phyloP scores from a whole-genome alignment of 2,888 invertebrate species.

The Pachycephus smyrnensis region DNA sequence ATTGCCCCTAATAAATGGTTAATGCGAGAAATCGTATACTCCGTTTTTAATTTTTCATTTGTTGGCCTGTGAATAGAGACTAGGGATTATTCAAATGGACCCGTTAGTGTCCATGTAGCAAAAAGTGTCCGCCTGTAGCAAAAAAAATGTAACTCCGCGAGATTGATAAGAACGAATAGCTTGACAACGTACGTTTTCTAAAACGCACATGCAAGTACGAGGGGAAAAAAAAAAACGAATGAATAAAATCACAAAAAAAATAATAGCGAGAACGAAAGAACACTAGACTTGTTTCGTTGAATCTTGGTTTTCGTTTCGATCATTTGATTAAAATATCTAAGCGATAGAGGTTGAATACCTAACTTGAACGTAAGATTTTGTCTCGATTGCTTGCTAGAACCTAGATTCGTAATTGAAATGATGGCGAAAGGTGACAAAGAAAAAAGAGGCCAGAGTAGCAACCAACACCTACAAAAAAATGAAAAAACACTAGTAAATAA shows the following conservation, averaged over 20 bases:
- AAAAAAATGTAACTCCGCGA: background rate
- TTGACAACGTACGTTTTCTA: constrained; percentile 12
- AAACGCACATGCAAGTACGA: constrained; percentile 14
- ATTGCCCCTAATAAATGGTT: background rate
- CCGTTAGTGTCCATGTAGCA: background rate
- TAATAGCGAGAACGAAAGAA: background rate
- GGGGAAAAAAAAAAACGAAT: background rate
- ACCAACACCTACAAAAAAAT: background rate
- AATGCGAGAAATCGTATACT: background rate
- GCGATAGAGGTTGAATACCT: constrained; percentile 22
- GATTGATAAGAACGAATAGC: background rate
- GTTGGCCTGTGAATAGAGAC: no score
- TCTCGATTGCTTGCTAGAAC: constrained; percentile 41
- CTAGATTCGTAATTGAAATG: constrained; percentile 29
- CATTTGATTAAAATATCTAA: constrained; percentile 29
- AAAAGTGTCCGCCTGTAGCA: background rate
- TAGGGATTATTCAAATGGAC: background rate
- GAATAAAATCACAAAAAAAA: constrained; percentile 4
- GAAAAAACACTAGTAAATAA: constrained; percentile 6
- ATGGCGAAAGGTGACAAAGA: constrained; percentile 9
- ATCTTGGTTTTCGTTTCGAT: constrained; percentile 28
- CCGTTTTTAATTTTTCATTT: no score
- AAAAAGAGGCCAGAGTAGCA: constrained; percentile 6
- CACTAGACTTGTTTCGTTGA: constrained; percentile 17
- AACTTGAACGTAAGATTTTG: constrained; percentile 44